Base-by-base conservation (phyloP, 2,888 invertebrate genomes). In the Drosophila differens region DNA sequence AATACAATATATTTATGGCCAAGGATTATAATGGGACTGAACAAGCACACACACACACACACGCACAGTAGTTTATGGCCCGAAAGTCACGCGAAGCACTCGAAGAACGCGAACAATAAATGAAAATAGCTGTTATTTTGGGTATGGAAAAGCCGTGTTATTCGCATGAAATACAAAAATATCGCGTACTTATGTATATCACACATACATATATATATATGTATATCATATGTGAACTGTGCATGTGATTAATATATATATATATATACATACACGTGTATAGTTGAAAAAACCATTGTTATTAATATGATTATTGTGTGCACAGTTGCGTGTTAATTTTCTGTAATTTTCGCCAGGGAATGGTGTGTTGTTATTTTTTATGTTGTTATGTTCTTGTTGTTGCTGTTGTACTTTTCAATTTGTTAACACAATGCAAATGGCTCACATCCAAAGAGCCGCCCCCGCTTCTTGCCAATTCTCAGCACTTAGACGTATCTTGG, bases 251-350 rank as follows among this genome's bases (percentile, higher is more conserved):
- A 67, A 62, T 22, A 30, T 28, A 10, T 16, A 28, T 28, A 10
- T 16, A 28, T 41, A 44, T 9, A 47, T 14, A 55, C 12, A 62
- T 22, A 47, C n/a, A 41, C 41, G 22, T 30, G 53, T 61, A 60
- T 14, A 41, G 3, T 25, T 12, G n/a, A 22, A 65, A 71, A 81
- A 78, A 79, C 74, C 76, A 88, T 87, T 85, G 85, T 85, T 87
- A 83, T 83, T 85, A 83, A 87, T 85, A 77, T 80, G 86, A 85
- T 88, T 87, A 87, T 87, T 85, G 85, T 85, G 88, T 85, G 81
- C 89, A 89, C 89, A 85, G 87, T 87, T 87, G 89, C 87, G 87
- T 87, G 89, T 89, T 87, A 87, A 89, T 87, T 89, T 86, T 78
- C 80, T 82, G 79, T 85, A 85, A 83, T 81, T 82, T 76, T 74